Evolutionary conservation across 2,888 invertebrate species (phyloP), one percentile per base, ranked within the genome.

Genomic region (Aleiodes testaceus): DNA sequence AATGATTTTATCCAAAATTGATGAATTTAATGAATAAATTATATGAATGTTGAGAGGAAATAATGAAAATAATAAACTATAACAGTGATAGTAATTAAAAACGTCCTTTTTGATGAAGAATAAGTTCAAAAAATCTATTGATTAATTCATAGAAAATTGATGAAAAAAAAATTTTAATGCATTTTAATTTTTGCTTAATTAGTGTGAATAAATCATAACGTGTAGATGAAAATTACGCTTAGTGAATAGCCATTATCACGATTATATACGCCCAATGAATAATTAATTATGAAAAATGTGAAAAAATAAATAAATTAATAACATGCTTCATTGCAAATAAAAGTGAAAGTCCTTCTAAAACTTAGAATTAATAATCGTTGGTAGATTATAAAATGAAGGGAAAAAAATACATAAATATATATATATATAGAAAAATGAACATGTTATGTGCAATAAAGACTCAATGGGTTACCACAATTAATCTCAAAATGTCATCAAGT

Each of bases 391-490:
- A 36, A 53, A 53, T 14, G 53, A 22, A 26, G 26, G 30, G 36
- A 36, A 36, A 36, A 11, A 26, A 26, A 26, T 5, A 26, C 5
- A 53, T 22, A 26, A 26, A 53, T 26, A 53, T 53, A 53, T 53
- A 53, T 53, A 53, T 53, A 53, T 73, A 73, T 77, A 72, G 72
- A 69, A 78, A 76, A 77, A 77, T 76, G 76, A 78, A 78, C 77
- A 79, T 81, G 78, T 78, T 78, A 81, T 78, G 82, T 85, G 84
- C 84, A 85, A 85, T 85, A 84, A 36, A 84, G 79, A 82, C 79
- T 81, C 81, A 73, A 80, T 81, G 77, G 79, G 84, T 84, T 84
- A 82, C 83, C 84, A 83, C 81, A 82, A 79, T 74, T 75, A 82
- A 72, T 79, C 75, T 80, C 78, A 78, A 78, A 79, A 70, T 49